Evolutionary conservation across 2,888 invertebrate species (phyloP), one percentile per base, ranked within the genome.

Genomic region (Heteropelma amictum): DNA sequence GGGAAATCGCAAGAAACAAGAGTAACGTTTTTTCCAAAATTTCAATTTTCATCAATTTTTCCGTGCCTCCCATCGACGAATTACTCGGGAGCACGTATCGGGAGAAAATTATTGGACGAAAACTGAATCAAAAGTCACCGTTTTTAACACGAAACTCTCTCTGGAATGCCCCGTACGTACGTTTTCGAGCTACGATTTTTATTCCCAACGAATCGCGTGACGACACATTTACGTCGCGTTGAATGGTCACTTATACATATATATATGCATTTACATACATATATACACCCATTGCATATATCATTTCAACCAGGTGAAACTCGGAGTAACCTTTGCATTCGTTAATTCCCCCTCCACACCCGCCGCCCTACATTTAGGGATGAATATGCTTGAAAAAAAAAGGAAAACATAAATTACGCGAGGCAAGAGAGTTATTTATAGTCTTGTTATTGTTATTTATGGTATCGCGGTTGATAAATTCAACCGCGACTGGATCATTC

Each of bases 291-390:
- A n/a, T 7, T 56, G 49, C 49, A 51, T 69, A 45, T 54, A 35
- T 54, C 35, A 54, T 53, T 19, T 49, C 54, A 28, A 61, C 47
- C 74, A 74, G 74, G 65, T 74, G 74, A 65, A 74, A 65, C 53
- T 54, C 30, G 26, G 45, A 7, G 56, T 30, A 53, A 68, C 61
- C 45, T 64, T 40, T 53, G 69, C 51, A 68, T 64, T 40, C 56
- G 58, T 69, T 73, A 45, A 69, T 35, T 42, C 51, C 42, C 12
- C 26, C n/a, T n/a, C n/a, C n/a, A n/a, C n/a, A n/a, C n/a, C n/a
- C n/a, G n/a, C n/a, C n/a, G n/a, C 49, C n/a, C 56, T 68, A 33
- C 19, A 12, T 42, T 49, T 33, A 21, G 17, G 17, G 26, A 19
- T 45, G 14, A 45, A 40, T 38, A 26, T 51, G 30, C 30, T 28